Evolutionary conservation across 2,888 invertebrate genomes (phyloP), one percentile per base, ranked within the genome.

Genomic region (Drosophila phalerata): DNA sequence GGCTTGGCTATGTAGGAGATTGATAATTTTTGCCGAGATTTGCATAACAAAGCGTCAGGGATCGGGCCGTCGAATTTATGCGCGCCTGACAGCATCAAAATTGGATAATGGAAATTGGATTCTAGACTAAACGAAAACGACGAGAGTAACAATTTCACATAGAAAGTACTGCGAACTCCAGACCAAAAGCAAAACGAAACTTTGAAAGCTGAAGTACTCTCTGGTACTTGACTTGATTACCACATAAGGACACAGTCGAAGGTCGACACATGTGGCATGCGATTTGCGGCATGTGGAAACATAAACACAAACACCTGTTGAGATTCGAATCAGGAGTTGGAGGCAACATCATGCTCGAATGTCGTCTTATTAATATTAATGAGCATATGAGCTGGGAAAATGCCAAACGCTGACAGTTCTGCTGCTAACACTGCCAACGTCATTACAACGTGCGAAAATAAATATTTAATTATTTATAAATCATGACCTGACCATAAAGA

Each of bases 381-480:
- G 83, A 82, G 86, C 77, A 85, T 67, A 77, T 67, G 73, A 69
- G 52, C 47, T 64, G 66, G 55, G 77, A 49, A 57, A 76, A 66
- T 42, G 75, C 62, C 72, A 84, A 74, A 56, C 51, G 60, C 55
- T 77, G 71, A 58, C 71, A 67, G 69, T 53, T 32, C 37, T 37
- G n/a, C 34, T 34, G 34, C 51, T 5, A 73, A 56, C 47, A 60
- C 53, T 80, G 71, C 52, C 69, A 65, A 71, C 74, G 77, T 82
- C 83, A 83, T 71, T 88, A 85, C 78, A 66, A 84, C 67, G 88
- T 83, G 88, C 88, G 69, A 84, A 83, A 84, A 84, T 83, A 88
- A 88, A 86, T 88, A 84, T 86, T 88, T 88, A 83, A 84, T 86
- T 88, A 83, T 84, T 84, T 88, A 83, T 88, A 88, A 84, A 85